A percentile compares a stretch with the other conserved stretches of the same genome.
Conservation (phyloP, 2,888 invertebrate genomes). For the Gymnosoma rotundatum region DNA sequence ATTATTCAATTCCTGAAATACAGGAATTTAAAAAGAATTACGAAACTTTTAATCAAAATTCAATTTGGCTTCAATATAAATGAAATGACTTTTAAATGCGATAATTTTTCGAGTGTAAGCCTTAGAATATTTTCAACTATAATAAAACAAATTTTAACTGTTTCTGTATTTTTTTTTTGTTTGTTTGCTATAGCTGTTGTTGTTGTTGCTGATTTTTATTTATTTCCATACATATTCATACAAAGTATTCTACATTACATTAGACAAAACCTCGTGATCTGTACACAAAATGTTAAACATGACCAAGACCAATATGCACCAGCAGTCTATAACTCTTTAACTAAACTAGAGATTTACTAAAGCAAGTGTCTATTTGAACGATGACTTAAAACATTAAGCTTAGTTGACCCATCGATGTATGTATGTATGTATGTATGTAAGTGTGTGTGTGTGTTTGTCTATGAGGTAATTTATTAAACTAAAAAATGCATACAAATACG, state of each 20-base stretch:
- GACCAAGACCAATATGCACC: constrained; percentile 45
- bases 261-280: constrained; percentile 61
- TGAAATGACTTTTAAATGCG: no score
- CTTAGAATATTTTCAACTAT: constrained; percentile 29
- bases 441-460: constrained; percentile 16
- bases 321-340: constrained; percentile 47
- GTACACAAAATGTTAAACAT: constrained; percentile 63
- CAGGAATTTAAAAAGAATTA: no score
- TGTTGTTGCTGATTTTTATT: constrained; percentile 27
- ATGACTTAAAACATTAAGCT: constrained; percentile 68
- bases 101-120: constrained; percentile 8
- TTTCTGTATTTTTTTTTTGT: constrained; percentile 33
- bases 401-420: constrained; percentile 59
- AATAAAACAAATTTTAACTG: constrained; percentile 66
- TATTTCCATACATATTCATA: constrained; percentile 50
- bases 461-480: constrained; percentile 54
- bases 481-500: constrained; percentile 62
- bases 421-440: constrained; percentile 22
- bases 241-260: constrained; percentile 9
- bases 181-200: background rate
- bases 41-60: no score
- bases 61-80: no score
- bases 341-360: constrained; percentile 57
- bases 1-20: no score
- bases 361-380: constrained; percentile 70